phyloP scores from a whole-genome alignment of 1,140 invertebrate genomes.

The Lepeophtheirus salmonis region DNA sequence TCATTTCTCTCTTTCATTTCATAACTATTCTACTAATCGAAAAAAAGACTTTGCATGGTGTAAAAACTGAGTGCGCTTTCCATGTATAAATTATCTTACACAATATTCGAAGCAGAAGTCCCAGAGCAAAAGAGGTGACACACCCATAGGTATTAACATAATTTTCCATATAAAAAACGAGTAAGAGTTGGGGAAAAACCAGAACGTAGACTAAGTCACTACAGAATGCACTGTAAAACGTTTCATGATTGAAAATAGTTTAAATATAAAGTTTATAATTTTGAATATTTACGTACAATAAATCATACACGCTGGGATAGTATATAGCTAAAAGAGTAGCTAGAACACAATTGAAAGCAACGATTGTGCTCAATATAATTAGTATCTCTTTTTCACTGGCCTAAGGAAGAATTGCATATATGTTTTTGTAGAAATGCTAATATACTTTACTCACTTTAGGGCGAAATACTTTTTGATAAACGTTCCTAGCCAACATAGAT shows the following conservation, averaged over 20 bases:
- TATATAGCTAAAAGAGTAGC: slow-evolving; percentile 8
- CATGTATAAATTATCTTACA: no score
- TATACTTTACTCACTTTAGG: slow-evolving; percentile 47
- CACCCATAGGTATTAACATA: slow-evolving; percentile 14
- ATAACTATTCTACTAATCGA: no score
- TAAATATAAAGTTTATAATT: no score
- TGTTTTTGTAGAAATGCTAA: no score
- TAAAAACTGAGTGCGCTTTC: no score
- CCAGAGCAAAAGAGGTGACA: slow-evolving; percentile 6
- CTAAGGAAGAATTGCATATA: no score
- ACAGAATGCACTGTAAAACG: slow-evolving; percentile 9
- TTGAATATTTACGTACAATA: background rate
- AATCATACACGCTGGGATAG: slow-evolving; percentile 3
- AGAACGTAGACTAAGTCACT: slow-evolving; percentile 11
- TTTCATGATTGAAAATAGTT: no score
- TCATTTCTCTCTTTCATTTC: no score
- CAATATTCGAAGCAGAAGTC: background rate
- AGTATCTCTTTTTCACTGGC: slow-evolving; percentile 13
- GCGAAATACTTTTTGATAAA: slow-evolving; percentile 87
- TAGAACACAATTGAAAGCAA: background rate
- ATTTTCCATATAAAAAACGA: slow-evolving; percentile 10
- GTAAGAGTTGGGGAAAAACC: slow-evolving; percentile 10
- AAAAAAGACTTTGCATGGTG: no score
- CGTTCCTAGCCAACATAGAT: slow-evolving; percentile 94
- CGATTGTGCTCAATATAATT: background rate